phyloP scores from a whole-genome alignment of 2,113 vertebrate genomes.

The Pteropus alecto region DNA sequence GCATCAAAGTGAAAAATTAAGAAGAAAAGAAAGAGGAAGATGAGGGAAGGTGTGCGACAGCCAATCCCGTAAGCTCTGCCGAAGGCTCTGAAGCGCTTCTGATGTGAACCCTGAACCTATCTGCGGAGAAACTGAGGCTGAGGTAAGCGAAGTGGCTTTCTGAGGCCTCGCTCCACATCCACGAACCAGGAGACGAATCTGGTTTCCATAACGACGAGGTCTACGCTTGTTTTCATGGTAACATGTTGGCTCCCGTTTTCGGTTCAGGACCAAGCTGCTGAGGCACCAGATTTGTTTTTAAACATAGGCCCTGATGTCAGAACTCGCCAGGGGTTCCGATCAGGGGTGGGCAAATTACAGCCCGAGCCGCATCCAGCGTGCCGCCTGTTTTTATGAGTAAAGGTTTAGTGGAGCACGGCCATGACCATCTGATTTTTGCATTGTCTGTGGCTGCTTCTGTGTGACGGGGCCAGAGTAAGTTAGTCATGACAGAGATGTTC shows the following conservation, averaged over 20 bases:
- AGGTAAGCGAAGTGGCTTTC: neutral
- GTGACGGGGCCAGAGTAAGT: neutral
- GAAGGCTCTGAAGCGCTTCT: neutral
- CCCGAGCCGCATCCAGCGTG: neutral
- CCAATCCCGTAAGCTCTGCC: neutral
- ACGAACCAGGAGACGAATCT: neutral
- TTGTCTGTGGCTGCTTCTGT: neutral
- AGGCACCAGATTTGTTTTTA: neutral
- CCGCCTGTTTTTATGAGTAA: neutral
- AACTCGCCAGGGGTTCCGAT: neutral
- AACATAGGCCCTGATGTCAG: neutral
- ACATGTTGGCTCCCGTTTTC: neutral
- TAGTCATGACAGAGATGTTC: neutral
- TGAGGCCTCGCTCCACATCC: neutral
- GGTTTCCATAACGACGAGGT: neutral
- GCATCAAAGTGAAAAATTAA: neutral
- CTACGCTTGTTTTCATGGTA: neutral
- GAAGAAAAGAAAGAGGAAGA: accelerated
- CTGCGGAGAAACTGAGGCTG: neutral
- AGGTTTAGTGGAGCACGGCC: too few relatives aligned
- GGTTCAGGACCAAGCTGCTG: neutral
- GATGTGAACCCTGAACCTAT: neutral
- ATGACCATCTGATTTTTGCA: neutral
- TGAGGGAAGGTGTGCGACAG: too few relatives aligned
- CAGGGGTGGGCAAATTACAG: neutral